Conservation (phyloP, 2,888 invertebrate genomes). For the Drosophila infuscata region DNA sequence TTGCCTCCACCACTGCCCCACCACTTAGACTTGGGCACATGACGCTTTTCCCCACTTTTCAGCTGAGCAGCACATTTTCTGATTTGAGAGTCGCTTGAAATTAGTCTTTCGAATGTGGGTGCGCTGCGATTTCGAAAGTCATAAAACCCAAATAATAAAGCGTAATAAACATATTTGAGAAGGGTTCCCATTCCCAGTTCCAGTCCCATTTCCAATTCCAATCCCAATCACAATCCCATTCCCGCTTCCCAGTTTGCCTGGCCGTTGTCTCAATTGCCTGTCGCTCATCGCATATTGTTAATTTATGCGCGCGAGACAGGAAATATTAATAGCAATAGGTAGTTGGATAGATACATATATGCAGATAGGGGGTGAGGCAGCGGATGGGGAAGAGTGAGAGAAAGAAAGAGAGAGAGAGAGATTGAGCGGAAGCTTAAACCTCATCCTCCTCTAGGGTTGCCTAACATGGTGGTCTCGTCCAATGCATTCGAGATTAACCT, state of each 20-base stretch:
- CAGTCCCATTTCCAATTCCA: not conserved
- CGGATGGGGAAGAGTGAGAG: not conserved
- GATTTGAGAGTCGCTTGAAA: constrained; percentile 28
- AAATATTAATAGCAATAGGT: constrained; percentile 73
- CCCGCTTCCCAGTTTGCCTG: not conserved
- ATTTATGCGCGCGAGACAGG: constrained; percentile 78
- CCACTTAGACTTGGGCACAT: constrained; percentile 4
- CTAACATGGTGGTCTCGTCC: constrained; percentile 44
- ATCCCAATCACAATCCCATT: not conserved
- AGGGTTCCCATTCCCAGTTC: constrained; percentile 60
- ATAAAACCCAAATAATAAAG: constrained; percentile 60
- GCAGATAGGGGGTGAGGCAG: constrained; percentile 33
- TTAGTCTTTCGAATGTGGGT: constrained; percentile 55
- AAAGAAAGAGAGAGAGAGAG: constrained; percentile 15
- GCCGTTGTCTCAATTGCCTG: constrained; percentile 22
- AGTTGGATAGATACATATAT: constrained; percentile 19
- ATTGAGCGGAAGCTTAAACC: constrained; percentile 57
- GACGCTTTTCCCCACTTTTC: constrained; percentile 41
- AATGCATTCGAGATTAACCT: constrained; percentile 46
- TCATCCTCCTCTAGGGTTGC: constrained; percentile 3
- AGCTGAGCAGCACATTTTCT: not conserved
- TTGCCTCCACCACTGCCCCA: not conserved
- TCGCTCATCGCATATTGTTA: constrained; percentile 47
- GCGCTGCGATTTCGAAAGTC: constrained; percentile 53
- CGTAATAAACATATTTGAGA: constrained; percentile 55